phyloP scores from a whole-genome alignment of 2,797 vertebrate species.

The Girardinus metallicus region DNA sequence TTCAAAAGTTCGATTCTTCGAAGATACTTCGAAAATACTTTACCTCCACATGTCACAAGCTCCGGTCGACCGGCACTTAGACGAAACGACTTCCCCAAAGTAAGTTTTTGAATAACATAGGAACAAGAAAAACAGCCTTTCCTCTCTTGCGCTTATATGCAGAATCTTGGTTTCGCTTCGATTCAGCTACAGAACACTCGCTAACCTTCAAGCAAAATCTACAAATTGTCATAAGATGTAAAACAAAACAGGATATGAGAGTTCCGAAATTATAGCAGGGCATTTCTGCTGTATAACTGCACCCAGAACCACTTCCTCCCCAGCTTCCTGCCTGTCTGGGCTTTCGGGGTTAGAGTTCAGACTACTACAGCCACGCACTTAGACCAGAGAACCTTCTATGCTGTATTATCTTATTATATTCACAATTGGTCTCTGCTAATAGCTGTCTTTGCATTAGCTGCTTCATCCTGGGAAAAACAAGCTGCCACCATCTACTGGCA shows the following conservation, averaged over 20 bases:
- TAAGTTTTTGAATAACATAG: neutral
- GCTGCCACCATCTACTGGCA: too few species aligned
- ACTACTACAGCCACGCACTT: constrained; percentile 21
- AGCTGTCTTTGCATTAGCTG: constrained; percentile 17
- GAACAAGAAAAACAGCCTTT: neutral
- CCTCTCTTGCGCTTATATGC: neutral
- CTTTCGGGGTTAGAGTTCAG: constrained; percentile 71
- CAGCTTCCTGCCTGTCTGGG: constrained; percentile 77
- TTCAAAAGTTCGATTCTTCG: neutral
- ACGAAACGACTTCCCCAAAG: constrained; percentile 1
- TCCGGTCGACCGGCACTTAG: neutral
- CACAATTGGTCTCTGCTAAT: constrained; percentile 14
- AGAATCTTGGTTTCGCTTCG: constrained; percentile 8
- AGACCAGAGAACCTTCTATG: constrained; percentile 26
- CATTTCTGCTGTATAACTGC: constrained; percentile 47
- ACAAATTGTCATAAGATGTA: constrained; percentile 27
- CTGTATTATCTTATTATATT: constrained; percentile 1
- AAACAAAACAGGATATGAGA: constrained; percentile 70
- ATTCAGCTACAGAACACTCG: neutral
- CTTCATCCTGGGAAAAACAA: neutral
- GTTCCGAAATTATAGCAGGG: constrained; percentile 48
- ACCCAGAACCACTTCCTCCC: constrained; percentile 73
- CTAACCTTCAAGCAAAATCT: neutral
- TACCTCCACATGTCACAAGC: neutral
- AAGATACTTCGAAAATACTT: neutral